Base-by-base conservation (phyloP, 1,140 invertebrate species). In the Bombus waltoni region DNA sequence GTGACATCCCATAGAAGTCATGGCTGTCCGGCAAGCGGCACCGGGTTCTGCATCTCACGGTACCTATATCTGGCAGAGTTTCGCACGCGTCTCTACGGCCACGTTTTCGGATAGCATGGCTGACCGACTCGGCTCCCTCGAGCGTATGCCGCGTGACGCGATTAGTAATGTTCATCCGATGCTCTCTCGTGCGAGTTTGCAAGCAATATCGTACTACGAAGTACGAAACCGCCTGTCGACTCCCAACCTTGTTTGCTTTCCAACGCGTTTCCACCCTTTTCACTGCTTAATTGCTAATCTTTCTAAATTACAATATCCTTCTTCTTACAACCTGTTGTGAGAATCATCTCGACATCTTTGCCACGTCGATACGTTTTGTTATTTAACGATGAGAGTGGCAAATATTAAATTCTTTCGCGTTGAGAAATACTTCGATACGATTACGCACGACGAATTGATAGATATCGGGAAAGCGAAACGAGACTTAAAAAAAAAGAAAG, bases 1-100 rank as follows among this genome's bases (percentile, higher is more conserved):
- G 88, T 81, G 87, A 91, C 91, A 90, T 90, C 90, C 88, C 85
- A 92, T 92, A 88, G 87, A 91, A 92, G 82, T 92, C 91, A 86
- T 83, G 88, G 78, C 74, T 74, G 71, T 87, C 68, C 80, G 47
- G 57, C 72, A 57, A 57, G 81, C 62, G 47, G 40, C 73, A 47
- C 53, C 42, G 9, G 65, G 15, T 84, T 59, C 66, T 35, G 65
- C 65, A 38, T 79, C 65, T 59, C 72, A 4, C 15, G n/a, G 35
- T 75, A 53, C 35, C 25, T n/a, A 35, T 42, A 62, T 84, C 65
- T 71, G 28, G 9, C 32, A 4, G 5, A 5, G 9, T 32, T 22
- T 25, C 38, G 80, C 70, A 40, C 78, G 72, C 42, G 53, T 18
- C 32, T 42, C 57, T 11, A 77, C 11, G n/a, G 9, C 74, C 68